Evolutionary conservation across 2,797 vertebrate species (phyloP).

Genomic region (Diceros bicornis): DNA sequence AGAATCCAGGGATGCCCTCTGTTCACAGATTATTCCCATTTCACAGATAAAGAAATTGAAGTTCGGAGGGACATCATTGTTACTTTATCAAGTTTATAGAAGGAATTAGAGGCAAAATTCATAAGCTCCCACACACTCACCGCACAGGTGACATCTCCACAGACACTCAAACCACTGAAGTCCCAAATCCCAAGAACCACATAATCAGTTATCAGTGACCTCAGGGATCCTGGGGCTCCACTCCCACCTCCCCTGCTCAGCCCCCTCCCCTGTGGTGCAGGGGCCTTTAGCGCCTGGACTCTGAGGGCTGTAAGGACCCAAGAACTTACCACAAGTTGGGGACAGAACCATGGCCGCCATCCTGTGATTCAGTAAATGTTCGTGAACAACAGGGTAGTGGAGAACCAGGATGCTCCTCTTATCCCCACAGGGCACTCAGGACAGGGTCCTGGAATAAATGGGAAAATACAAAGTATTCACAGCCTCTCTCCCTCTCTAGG

Average conservation of each 20-base stretch:
- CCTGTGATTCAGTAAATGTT: background rate
- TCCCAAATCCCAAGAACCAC: background rate
- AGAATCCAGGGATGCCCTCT: background rate
- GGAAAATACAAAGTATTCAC: accelerated
- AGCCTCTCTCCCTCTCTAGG: background rate
- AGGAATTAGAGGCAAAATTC: background rate
- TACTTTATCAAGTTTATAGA: background rate
- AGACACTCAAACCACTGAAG: background rate
- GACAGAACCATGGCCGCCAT: background rate
- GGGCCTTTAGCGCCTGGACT: background rate
- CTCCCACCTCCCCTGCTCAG: background rate
- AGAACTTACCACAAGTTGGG: background rate
- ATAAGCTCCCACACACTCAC: background rate
- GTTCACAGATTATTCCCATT: background rate
- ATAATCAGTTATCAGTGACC: no score
- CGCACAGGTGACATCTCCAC: background rate
- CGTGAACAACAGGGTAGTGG: background rate
- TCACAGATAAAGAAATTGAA: background rate
- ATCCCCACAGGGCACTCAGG: background rate
- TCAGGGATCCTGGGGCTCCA: background rate
- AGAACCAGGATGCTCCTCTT: accelerated
- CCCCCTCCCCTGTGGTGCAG: no score
- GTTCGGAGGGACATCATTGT: background rate
- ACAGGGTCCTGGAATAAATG: background rate
- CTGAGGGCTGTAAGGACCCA: background rate